Conservation (phyloP, 2,113 vertebrate species). For the Leuciscus idus region DNA sequence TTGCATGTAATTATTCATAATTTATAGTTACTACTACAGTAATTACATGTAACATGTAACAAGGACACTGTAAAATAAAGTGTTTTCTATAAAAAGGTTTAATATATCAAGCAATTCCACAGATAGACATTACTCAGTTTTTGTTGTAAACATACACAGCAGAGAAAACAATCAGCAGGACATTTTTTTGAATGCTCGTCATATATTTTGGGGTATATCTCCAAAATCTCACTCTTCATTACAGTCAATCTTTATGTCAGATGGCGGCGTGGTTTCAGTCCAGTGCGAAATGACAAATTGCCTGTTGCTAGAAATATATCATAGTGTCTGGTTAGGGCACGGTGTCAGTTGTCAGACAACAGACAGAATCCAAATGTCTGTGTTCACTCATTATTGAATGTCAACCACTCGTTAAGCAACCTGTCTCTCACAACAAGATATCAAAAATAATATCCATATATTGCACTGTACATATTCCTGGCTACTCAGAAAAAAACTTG, state of each 20-base stretch:
- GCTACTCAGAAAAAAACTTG: no score
- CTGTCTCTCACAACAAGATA: background rate
- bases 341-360: constrained; percentile 3
- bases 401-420: background rate
- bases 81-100: background rate
- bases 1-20: no score
- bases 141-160: background rate
- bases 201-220: background rate
- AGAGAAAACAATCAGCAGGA: background rate
- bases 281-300: background rate
- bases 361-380: background rate
- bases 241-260: background rate
- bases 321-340: background rate
- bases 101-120: background rate
- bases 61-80: no score
- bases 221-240: background rate
- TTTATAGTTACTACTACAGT: no score
- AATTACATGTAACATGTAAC: no score
- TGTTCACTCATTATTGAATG: constrained; percentile 5
- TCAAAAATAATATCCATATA: background rate
- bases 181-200: background rate
- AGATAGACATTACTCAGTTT: background rate
- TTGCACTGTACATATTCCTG: background rate
- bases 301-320: background rate
- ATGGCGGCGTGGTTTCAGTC: background rate